A percentile compares a stretch with the other conserved stretches of the same genome.
These are phyloP conservation scores for Galleria mellonella DNA, from an alignment of 1,140 invertebrate genomes.

Conservation along the genomic window DNA sequence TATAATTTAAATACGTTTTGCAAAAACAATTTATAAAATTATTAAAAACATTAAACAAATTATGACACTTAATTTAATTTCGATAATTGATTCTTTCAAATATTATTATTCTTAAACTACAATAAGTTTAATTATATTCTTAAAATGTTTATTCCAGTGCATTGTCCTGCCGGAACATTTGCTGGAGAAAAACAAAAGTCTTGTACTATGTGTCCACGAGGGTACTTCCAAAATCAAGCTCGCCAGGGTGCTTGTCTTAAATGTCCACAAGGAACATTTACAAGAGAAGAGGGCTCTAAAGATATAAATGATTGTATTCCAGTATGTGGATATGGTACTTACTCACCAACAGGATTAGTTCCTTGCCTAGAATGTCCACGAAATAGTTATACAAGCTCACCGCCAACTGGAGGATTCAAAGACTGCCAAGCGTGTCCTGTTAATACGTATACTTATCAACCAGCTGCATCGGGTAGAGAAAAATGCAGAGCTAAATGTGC, in stretches of 20 bases:
- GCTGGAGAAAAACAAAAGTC: constrained; percentile 89
- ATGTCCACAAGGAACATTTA: constrained; percentile 95
- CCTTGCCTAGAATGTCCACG: constrained; percentile 96
- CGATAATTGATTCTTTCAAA: too few species aligned
- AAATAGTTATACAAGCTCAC: constrained; percentile 92
- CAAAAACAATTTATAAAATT: too few species aligned
- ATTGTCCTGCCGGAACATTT: constrained; percentile 96
- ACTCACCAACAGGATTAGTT: constrained; percentile 94
- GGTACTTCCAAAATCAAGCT: constrained; percentile 94
- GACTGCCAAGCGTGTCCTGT: constrained; percentile 95
- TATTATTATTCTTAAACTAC: too few species aligned
- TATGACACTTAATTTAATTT: too few species aligned
- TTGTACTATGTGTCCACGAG: constrained; percentile 91
- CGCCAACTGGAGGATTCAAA: constrained; percentile 93
- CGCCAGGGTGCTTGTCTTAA: constrained; percentile 89
- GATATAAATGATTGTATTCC: constrained; percentile 89
- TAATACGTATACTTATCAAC: constrained; percentile 93
- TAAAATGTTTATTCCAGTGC: constrained; percentile 79
- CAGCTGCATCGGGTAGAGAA: constrained; percentile 88
- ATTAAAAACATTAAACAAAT: too few species aligned
- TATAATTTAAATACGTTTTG: too few species aligned
- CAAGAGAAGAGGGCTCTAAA: constrained; percentile 92
- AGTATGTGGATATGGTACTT: constrained; percentile 97
- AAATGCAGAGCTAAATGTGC: constrained; percentile 92
- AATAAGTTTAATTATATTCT: constrained; percentile 8